Conservation (phyloP, 2,113 vertebrate species). For the Campylomormyrus tamandua region DNA sequence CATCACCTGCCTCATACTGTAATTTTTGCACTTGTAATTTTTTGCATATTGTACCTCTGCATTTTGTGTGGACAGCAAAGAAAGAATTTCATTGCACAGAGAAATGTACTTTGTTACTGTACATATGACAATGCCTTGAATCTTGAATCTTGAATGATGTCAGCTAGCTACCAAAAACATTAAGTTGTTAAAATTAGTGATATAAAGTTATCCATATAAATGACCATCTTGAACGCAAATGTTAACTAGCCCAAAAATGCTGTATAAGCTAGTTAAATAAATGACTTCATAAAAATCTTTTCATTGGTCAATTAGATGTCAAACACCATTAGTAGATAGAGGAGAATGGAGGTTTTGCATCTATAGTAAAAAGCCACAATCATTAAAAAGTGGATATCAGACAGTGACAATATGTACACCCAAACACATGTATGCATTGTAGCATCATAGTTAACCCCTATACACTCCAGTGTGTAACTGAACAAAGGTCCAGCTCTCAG, state of each 20-base stretch:
- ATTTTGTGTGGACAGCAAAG: too few species aligned
- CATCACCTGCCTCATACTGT: too few species aligned
- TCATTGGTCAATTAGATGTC: background rate
- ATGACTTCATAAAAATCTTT: background rate
- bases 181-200: background rate
- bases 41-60: too few species aligned
- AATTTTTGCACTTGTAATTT: too few species aligned
- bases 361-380: background rate
- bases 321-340: background rate
- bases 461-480: background rate
- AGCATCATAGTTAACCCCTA: background rate
- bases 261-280: background rate
- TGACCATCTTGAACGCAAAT: background rate
- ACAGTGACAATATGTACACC: background rate
- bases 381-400: background rate
- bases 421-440: background rate
- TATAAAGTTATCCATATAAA: background rate
- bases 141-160: background rate
- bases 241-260: background rate
- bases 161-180: background rate
- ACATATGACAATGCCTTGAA: too few species aligned
- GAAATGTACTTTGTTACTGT: too few species aligned
- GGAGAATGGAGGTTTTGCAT: background rate
- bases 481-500: background rate
- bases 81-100: too few species aligned